Conservation (phyloP, 2,113 vertebrate genomes). For the Sapayoa aenigma region DNA sequence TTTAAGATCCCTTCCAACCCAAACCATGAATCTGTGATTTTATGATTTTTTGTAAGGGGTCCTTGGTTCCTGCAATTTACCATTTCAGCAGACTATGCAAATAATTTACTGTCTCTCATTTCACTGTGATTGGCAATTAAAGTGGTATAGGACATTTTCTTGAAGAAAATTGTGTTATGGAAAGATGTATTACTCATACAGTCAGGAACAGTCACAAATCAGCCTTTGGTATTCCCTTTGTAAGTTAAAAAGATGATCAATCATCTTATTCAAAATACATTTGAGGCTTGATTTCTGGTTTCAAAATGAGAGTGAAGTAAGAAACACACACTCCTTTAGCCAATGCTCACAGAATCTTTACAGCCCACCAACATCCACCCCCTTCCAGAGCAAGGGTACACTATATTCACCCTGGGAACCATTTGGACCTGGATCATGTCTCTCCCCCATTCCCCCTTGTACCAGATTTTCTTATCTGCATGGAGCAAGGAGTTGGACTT, state of each 20-base stretch:
- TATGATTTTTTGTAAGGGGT: background rate
- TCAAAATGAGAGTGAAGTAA: background rate
- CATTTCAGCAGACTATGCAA: slow-evolving; percentile 28
- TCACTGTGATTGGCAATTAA: slow-evolving; percentile 51
- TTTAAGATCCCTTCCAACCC: background rate
- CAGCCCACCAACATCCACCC: background rate
- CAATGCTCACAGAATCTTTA: background rate
- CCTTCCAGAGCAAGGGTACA: background rate
- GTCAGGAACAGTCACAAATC: slow-evolving; percentile 20
- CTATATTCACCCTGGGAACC: background rate
- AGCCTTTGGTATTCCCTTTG: background rate
- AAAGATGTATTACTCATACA: slow-evolving; percentile 2
- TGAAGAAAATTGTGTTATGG: background rate
- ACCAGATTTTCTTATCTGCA: background rate
- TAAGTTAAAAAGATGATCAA: background rate
- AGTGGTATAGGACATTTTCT: slow-evolving; percentile 27
- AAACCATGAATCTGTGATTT: background rate
- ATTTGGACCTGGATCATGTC: background rate
- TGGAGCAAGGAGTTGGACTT: background rate
- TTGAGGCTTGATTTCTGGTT: background rate
- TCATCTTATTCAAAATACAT: background rate
- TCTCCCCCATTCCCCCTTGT: background rate
- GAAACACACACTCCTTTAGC: background rate
- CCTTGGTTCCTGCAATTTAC: background rate
- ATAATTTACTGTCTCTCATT: slow-evolving; percentile 44